These are phyloP conservation scores for Halcyon badia DNA, from an alignment of 2,797 vertebrate species.

Conservation along the genomic window DNA sequence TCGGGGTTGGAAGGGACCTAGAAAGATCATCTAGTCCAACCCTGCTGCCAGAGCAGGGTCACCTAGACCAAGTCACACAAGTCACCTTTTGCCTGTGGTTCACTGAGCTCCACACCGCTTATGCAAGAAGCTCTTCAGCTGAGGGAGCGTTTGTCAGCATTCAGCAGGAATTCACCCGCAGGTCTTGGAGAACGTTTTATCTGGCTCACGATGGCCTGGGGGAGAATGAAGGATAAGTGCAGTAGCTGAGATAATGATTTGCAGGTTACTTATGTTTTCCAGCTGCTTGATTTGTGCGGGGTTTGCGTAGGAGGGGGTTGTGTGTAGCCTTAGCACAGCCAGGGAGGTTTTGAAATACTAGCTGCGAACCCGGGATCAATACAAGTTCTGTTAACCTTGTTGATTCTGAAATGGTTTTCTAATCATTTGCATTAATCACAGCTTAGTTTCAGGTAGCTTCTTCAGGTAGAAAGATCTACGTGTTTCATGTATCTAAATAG, in stretches of 20 bases:
- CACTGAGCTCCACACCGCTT: not conserved
- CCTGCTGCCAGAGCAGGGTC: too few species aligned
- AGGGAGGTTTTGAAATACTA: not conserved
- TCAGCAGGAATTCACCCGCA: not conserved
- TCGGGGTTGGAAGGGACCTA: too few species aligned
- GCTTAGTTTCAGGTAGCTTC: not conserved
- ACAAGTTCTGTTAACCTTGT: not conserved
- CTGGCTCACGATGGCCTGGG: not conserved
- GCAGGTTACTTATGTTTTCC: not conserved
- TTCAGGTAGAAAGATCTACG: not conserved
- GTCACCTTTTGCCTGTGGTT: not conserved
- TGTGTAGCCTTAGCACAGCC: not conserved
- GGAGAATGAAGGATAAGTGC: not conserved
- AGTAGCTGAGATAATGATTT: not conserved
- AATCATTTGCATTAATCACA: not conserved
- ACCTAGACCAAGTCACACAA: too few species aligned
- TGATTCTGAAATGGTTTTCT: not conserved
- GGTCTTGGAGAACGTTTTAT: not conserved
- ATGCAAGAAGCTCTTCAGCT: not conserved
- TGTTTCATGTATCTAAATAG: not conserved
- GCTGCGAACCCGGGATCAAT: not conserved
- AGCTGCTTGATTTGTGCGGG: not conserved
- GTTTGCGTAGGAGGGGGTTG: not conserved
- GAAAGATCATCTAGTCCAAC: too few species aligned
- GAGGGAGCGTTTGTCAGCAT: not conserved